Evolutionary conservation across 2,113 vertebrate genomes (phyloP).

Genomic region (Sylvilagus bachmani): DNA sequence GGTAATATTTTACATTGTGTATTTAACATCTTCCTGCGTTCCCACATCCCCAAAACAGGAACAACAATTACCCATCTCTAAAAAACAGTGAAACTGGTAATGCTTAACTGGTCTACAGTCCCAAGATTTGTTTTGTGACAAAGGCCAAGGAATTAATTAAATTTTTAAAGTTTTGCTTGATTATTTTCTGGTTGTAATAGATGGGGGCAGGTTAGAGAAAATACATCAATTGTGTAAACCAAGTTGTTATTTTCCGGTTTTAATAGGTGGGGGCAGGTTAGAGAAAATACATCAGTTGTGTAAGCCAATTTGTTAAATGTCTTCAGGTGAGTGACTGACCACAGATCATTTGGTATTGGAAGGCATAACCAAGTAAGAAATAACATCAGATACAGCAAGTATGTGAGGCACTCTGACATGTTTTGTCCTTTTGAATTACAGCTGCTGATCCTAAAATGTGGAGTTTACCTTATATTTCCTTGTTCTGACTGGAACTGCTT

Average conservation of each 20-base stretch:
- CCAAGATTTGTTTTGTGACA: slow-evolving; percentile 3
- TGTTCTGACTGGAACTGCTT: not conserved
- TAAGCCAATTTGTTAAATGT: slow-evolving; percentile 1
- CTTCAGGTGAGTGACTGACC: not conserved
- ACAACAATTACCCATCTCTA: not conserved
- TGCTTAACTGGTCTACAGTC: not conserved
- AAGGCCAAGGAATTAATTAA: not conserved
- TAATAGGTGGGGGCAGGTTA: not conserved
- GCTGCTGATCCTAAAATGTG: not conserved
- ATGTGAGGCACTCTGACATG: not conserved
- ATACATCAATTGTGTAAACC: not conserved
- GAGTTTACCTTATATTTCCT: not conserved
- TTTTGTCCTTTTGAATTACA: not conserved
- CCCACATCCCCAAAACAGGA: not conserved
- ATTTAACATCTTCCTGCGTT: slow-evolving; percentile 9
- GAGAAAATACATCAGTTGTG: not conserved
- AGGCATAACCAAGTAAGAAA: not conserved
- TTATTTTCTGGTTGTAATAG: slow-evolving; percentile 22
- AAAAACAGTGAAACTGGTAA: not conserved
- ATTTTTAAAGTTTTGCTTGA: not conserved
- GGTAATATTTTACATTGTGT: not conserved
- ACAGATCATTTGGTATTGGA: not conserved
- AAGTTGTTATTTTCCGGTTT: not conserved
- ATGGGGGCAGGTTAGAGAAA: not conserved
- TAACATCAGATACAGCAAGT: not conserved